Evolutionary conservation across 2,113 vertebrate species (phyloP).

Genomic region (Sterna hirundo): DNA sequence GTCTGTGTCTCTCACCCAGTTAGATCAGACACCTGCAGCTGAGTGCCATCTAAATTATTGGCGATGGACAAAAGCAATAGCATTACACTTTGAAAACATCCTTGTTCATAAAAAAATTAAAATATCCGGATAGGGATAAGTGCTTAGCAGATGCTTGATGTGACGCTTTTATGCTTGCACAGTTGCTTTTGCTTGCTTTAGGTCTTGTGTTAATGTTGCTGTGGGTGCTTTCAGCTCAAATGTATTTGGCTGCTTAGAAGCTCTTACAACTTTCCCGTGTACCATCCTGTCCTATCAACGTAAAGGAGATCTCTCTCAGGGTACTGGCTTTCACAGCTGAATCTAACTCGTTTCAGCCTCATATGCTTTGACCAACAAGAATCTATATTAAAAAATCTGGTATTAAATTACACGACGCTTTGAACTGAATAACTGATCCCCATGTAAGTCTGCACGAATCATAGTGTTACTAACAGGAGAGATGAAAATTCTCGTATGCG

Average conservation of each 20-base stretch:
- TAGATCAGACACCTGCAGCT: neutral
- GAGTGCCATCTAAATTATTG: neutral
- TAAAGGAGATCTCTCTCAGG: neutral
- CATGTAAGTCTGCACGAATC: neutral
- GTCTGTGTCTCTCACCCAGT: neutral
- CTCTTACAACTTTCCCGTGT: neutral
- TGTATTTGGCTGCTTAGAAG: neutral
- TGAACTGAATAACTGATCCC: neutral
- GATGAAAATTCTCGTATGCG: neutral
- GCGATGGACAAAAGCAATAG: neutral
- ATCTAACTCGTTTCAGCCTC: neutral
- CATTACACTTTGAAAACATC: neutral
- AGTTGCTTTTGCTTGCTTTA: neutral
- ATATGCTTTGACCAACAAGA: neutral
- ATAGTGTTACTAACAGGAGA: neutral
- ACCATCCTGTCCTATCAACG: neutral
- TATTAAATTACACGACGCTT: neutral
- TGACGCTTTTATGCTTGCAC: neutral
- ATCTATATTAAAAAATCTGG: neutral
- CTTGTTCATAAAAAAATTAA: neutral
- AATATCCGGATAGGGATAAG: neutral
- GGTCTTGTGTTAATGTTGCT: neutral
- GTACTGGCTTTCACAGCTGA: neutral
- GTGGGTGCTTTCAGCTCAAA: neutral
- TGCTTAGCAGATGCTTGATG: neutral